Percentiles rank a stretch among this genome's conserved stretches.
These are phyloP conservation scores for Alsophila aescularia DNA, from an alignment of 2,888 invertebrate species.

Conservation along the genomic window DNA sequence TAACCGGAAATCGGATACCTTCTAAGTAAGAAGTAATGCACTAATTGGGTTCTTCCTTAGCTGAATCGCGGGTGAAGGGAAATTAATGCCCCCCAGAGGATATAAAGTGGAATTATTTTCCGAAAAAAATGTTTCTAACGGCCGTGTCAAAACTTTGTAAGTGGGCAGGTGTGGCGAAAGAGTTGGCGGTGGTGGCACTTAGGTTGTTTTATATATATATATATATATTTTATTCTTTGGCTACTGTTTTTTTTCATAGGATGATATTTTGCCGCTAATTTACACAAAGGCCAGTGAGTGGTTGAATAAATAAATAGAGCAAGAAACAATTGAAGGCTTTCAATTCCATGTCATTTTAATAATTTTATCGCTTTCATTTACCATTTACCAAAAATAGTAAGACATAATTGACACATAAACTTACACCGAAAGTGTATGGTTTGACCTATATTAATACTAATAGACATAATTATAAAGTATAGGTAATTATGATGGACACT, in stretches of 20 bases:
- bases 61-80: constrained; percentile 71
- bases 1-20: constrained; percentile 45
- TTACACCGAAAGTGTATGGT: no score
- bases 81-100: constrained; percentile 75
- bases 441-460: no score
- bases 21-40: constrained; percentile 68
- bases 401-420: no score
- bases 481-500: constrained; percentile 12
- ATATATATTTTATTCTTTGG: constrained; percentile 35
- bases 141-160: constrained; percentile 73
- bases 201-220: constrained; percentile 39
- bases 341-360: no score
- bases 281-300: background rate
- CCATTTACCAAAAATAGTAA: no score
- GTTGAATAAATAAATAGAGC: no score
- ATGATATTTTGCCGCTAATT: background rate
- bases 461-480: no score
- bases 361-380: no score
- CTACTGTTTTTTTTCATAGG: constrained; percentile 3
- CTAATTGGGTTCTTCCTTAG: constrained; percentile 73
- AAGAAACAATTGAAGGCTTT: no score
- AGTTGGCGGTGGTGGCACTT: constrained; percentile 48
- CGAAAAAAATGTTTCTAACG: constrained; percentile 65
- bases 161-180: constrained; percentile 70
- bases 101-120: constrained; percentile 77